phyloP scores from a whole-genome alignment of 2,888 invertebrate genomes.

The Diplolepis rosae region DNA sequence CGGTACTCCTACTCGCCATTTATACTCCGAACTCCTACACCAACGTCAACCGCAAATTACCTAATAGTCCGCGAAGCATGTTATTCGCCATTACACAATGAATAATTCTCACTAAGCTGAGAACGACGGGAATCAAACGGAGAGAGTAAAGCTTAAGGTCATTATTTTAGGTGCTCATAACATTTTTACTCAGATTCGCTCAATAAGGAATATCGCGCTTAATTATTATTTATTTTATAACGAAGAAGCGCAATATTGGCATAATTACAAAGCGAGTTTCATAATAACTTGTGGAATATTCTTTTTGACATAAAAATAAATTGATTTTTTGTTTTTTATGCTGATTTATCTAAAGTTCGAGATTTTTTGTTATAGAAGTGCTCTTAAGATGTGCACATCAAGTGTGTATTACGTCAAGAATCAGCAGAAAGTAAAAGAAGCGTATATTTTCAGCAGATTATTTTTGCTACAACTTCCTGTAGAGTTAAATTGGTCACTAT shows the following conservation, averaged over 20 bases:
- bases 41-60: slow-evolving; percentile 47
- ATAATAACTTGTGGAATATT: too few species aligned
- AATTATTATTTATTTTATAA: background rate
- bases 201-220: background rate
- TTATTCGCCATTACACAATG: slow-evolving; percentile 53
- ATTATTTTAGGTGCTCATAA: background rate
- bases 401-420: background rate
- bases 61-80: slow-evolving; percentile 46
- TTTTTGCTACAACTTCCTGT: background rate
- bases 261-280: background rate
- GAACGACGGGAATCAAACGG: slow-evolving; percentile 19
- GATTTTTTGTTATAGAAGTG: too few species aligned
- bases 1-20: slow-evolving; percentile 38
- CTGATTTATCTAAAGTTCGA: too few species aligned
- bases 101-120: slow-evolving; percentile 54
- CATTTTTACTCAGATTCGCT: slow-evolving; percentile 8
- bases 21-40: slow-evolving; percentile 37
- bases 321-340: too few species aligned
- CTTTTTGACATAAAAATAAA: too few species aligned
- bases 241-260: background rate
- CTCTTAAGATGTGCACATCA: background rate
- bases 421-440: background rate
- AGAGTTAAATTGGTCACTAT: background rate
- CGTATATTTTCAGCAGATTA: background rate
- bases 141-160: background rate